Base-by-base conservation (phyloP, 2,888 invertebrate species). In the Apamea anceps region DNA sequence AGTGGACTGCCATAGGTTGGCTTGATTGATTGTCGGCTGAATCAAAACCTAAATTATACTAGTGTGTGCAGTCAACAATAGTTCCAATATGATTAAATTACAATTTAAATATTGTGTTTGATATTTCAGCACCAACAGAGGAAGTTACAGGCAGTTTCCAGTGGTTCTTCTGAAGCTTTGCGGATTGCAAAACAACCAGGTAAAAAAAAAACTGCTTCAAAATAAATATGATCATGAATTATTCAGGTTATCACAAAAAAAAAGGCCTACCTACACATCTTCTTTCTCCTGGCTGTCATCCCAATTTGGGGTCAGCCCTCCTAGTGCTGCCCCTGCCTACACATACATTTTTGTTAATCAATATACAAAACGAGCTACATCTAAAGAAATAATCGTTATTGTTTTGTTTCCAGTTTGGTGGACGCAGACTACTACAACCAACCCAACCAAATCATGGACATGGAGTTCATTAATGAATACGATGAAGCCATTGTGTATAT, bases 341-440 rank as follows among this genome's bases (percentile, higher is more conserved):
- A 51, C 2, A 42, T 25, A 28, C 13, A 63, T 48, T n/a, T 15
- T 18, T 25, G 13, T 28, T 51, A 37, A 5, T 37, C 25, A 62
- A 21, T n/a, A 21, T 18, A 51, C 7, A 54, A 78, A 77, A 57
- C 42, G 42, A 42, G 12, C 32, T 37, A 21, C 45, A 28, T 13
- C 15, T 21, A n/a, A 75, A 18, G 3, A 37, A 57, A 32, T 42
- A 18, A 72, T 60, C 1, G 0, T 62, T 45, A 42, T n/a, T 32
- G 73, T 65, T 73, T 54, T n/a, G 45, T 60, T 77, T 82, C 8
- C 51, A 80, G 83, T 45, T 25, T n/a, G 51, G 18, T 42, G 57
- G 21, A 32, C 0, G 8, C 48, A 32, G 21, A 13, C 32, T 21
- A 37, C n/a, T 32, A 82, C 32, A 57, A 25, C 28, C 12, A 51